Base-by-base conservation (phyloP, 2,113 vertebrate species). In the Taurulus bubalis region DNA sequence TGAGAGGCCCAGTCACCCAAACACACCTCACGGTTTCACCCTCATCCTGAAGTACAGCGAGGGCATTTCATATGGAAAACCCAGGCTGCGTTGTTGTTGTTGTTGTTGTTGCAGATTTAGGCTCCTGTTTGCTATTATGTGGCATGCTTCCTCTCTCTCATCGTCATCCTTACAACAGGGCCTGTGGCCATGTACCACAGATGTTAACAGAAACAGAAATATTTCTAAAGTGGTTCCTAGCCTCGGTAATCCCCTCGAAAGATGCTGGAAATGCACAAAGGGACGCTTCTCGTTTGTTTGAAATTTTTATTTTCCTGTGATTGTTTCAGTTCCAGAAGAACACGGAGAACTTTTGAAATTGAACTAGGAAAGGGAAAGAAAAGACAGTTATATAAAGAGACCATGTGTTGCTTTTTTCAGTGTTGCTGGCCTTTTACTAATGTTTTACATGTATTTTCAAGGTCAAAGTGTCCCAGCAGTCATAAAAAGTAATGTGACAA, bases 101-200 rank as follows among this genome's bases (percentile, higher is more conserved):
- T 80, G 32, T 18, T 69, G 65, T 66, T 75, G 58, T 60, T 49
- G 49, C 71, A 42, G 64, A 75, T 56, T 80, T 4, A 45, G 51
- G 56, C 80, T 83, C 76, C 64, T 85, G 82, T 80, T 85, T 83
- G 47, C 71, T 62, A 60, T 79, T 78, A 68, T 71, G 70, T 86
- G 67, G 75, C 72, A 67, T 67, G 47, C 38, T 71, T 79, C 53
- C 51, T 65, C 64, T 16, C 26, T 53, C 40, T 85, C 56, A 26
- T 38, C 69, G 15, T 75, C 62, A 45, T 74, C 58, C 32, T 66
- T 51, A 20, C 47, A 77, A 58, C 36, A 30, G 53, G 65, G 63
- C 59, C 38, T 56, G 34, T 71, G 53, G 59, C 55, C 58, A n/a
- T 40, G 12, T 0, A 38, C n/a, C 58, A 64, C 60, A 84, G 72